phyloP scores from a whole-genome alignment of 2,888 invertebrate genomes.

The Andrena flavipes region DNA sequence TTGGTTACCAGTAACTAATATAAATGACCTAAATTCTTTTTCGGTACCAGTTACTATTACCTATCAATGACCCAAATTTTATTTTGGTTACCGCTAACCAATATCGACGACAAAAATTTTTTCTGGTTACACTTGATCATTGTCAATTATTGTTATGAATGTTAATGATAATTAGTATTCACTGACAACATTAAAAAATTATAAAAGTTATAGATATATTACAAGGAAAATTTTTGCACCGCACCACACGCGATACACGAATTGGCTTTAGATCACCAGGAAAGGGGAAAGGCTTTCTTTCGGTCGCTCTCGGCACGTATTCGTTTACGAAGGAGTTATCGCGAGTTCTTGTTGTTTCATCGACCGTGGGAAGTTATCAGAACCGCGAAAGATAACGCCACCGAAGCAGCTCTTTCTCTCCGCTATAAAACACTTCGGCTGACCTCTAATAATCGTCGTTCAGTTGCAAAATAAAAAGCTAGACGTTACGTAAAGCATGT shows the following conservation, averaged over 20 bases:
- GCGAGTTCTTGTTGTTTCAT: constrained; percentile 20
- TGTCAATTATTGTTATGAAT: too few species aligned
- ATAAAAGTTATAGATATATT: too few species aligned
- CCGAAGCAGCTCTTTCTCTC: constrained; percentile 1
- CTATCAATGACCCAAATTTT: too few species aligned
- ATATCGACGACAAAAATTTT: too few species aligned
- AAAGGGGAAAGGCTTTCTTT: constrained; percentile 39
- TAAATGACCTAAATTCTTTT: too few species aligned
- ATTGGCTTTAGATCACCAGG: constrained; percentile 8
- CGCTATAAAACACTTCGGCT: not conserved
- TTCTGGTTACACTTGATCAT: too few species aligned
- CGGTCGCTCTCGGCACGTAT: constrained; percentile 31
- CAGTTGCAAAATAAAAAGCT: not conserved
- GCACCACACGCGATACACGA: constrained; percentile 9
- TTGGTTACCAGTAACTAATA: too few species aligned
- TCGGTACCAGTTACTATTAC: too few species aligned
- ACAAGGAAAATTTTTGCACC: constrained; percentile 28
- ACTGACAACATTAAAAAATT: too few species aligned
- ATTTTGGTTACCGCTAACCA: too few species aligned
- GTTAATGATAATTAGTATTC: too few species aligned
- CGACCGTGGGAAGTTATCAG: constrained; percentile 38
- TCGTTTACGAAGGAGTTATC: constrained; percentile 18
- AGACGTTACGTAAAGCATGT: constrained; percentile 8
- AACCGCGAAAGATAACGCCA: constrained; percentile 6
- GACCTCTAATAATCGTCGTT: constrained; percentile 20